These are phyloP conservation scores for Colletes latitarsis DNA, from an alignment of 1,140 invertebrate species.

Conservation along the genomic window DNA sequence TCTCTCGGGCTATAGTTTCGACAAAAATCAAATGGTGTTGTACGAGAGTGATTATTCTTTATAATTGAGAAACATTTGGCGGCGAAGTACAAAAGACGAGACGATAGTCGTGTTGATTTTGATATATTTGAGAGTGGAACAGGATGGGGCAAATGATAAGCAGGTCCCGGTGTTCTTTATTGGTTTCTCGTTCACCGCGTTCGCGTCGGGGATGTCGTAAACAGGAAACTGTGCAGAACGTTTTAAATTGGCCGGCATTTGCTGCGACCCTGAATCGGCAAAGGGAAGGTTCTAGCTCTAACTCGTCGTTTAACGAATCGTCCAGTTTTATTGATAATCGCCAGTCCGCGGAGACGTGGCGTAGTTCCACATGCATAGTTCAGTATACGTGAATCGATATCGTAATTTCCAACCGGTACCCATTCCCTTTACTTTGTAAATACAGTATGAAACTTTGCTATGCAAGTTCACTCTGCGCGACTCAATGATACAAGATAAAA, in stretches of 20 bases:
- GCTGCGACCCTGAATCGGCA: constrained; percentile 37
- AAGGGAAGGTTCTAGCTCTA: constrained; percentile 37
- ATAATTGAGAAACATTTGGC: no score
- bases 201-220: constrained; percentile 37
- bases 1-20: no score
- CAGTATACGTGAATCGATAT: constrained; percentile 47
- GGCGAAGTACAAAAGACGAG: no score
- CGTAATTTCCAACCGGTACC: background rate
- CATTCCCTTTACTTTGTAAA: background rate
- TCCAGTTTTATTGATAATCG: constrained; percentile 28
- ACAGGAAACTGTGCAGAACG: constrained; percentile 56
- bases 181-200: constrained; percentile 3
- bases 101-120: no score
- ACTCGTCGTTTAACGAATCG: constrained; percentile 48
- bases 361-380: constrained; percentile 30
- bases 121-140: no score
- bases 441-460: no score
- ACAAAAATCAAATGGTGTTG: no score
- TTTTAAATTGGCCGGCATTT: constrained; percentile 61
- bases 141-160: background rate
- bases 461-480: no score
- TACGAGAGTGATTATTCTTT: no score
- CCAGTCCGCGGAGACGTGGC: background rate
- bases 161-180: background rate
- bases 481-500: background rate